Conservation (phyloP, 2,113 vertebrate species). For the zebrafish (Danio rerio) region GRCz12tu NC_133181.1:48869501-48870000, state of each 20-base stretch:
- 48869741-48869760: conserved; percentile 60
- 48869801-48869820: conserved; percentile 90
- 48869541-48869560: not conserved
- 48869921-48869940: conserved; percentile 2
- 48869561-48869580: not conserved
- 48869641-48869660: not conserved
- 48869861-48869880: conserved; percentile 87
- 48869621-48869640: too few species aligned
- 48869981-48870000: not conserved
- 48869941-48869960: not conserved
- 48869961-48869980: not conserved
- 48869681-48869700: conserved; percentile 8
- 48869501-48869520: too few species aligned
- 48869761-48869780: conserved; percentile 69
- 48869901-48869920: conserved; percentile 10
- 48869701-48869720: conserved; percentile 24
- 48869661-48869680: not conserved
- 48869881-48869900: conserved; percentile 80
- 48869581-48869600: not conserved
- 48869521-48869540: not conserved
- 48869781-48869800: conserved; percentile 79
- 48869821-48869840: conserved; percentile 84
- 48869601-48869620: too few species aligned
- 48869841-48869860: conserved; percentile 86
- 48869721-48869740: conserved; percentile 61